Percentiles rank a stretch among this genome's conserved stretches.
These are phyloP conservation scores for Oncopodura yosiiana DNA, from an alignment of 1,140 invertebrate species.

Conservation along the genomic window DNA sequence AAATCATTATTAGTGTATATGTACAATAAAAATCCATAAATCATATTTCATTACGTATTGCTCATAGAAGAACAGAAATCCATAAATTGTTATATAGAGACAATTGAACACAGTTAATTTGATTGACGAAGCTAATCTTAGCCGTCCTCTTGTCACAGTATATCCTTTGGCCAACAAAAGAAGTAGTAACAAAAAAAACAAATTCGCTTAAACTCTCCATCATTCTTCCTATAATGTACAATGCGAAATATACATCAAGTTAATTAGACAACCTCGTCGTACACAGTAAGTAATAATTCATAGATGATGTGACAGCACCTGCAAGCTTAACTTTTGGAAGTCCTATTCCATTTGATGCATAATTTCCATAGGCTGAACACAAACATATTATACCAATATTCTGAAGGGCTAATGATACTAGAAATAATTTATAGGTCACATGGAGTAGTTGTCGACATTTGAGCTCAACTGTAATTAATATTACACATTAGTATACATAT, in stretches of 20 bases:
- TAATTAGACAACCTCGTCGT: not conserved
- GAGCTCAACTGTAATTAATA: slow-evolving; percentile 50
- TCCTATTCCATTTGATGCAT: slow-evolving; percentile 57
- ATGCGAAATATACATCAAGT: not conserved
- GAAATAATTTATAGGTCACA: slow-evolving; percentile 76
- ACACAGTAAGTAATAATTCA: not conserved
- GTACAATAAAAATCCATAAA: not conserved
- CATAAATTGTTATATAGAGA: slow-evolving; percentile 58
- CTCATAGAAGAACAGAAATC: slow-evolving; percentile 66
- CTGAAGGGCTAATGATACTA: slow-evolving; percentile 57
- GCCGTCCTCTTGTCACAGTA: slow-evolving; percentile 71
- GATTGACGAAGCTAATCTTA: slow-evolving; percentile 55
- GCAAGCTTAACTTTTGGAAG: slow-evolving; percentile 47
- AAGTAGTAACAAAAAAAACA: slow-evolving; percentile 63
- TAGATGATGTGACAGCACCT: slow-evolving; percentile 44
- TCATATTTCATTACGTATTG: slow-evolving; percentile 47
- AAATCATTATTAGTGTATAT: not conserved
- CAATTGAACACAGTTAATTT: slow-evolving; percentile 74
- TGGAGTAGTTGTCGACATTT: slow-evolving; percentile 67
- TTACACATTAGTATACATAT: not conserved
- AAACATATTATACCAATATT: slow-evolving; percentile 55
- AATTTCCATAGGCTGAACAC: slow-evolving; percentile 55
- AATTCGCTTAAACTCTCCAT: slow-evolving; percentile 61
- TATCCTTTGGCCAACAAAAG: slow-evolving; percentile 79
- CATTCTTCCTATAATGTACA: slow-evolving; percentile 51